These are phyloP conservation scores for Centropristis striata DNA, from an alignment of 2,113 vertebrate species.

Conservation along the genomic window DNA sequence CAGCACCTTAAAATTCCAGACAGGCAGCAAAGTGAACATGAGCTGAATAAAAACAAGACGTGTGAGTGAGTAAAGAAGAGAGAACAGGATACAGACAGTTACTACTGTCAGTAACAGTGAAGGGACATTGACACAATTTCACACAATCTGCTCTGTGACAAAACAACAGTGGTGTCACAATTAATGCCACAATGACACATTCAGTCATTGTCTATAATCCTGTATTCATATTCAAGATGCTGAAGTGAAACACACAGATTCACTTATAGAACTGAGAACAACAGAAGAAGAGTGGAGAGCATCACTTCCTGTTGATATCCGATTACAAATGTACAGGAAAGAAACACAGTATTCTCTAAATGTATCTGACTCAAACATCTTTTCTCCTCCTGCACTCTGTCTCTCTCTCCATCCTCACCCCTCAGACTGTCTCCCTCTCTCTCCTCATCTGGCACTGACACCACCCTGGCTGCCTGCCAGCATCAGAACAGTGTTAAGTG, in stretches of 20 bases:
- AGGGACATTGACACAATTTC: conserved; percentile 7
- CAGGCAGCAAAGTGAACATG: conserved; percentile 6
- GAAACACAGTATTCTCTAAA: neutral
- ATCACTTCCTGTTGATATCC: neutral
- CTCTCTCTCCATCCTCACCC: neutral
- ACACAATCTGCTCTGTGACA: neutral
- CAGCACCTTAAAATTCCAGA: conserved; percentile 43
- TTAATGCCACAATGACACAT: neutral
- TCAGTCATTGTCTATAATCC: neutral
- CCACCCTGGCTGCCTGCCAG: conserved; percentile 60
- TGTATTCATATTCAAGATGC: neutral
- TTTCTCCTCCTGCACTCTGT: neutral
- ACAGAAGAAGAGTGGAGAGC: neutral
- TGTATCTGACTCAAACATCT: neutral
- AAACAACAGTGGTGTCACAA: neutral
- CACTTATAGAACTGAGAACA: neutral
- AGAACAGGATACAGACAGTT: conserved; percentile 3
- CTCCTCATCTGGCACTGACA: conserved; percentile 33
- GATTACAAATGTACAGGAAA: neutral
- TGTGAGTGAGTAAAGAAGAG: neutral
- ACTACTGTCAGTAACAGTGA: conserved; percentile 11
- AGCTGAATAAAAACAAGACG: conserved; percentile 32
- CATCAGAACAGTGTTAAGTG: conserved; percentile 53
- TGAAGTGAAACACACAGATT: neutral
- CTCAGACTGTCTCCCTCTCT: neutral